Conservation (phyloP, 1,140 invertebrate genomes). For the Nasonia giraulti region DNA sequence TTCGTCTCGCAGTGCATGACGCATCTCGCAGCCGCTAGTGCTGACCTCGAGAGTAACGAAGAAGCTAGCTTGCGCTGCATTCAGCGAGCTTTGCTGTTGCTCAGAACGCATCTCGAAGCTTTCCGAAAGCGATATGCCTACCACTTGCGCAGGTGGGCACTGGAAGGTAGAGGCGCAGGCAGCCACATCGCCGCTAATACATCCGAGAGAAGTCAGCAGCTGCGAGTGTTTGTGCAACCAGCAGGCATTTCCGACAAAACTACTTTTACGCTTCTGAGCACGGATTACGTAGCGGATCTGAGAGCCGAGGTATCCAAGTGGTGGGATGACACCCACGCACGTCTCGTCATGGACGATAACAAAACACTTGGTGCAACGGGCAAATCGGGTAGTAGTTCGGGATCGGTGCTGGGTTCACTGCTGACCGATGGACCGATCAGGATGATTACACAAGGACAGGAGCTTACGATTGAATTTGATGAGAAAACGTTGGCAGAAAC, state of each 20-base stretch:
- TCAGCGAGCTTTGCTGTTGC: constrained; percentile 88
- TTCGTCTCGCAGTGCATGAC: constrained; percentile 95
- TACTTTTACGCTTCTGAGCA: constrained; percentile 83
- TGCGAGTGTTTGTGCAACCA: constrained; percentile 88
- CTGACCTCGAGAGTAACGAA: constrained; percentile 81
- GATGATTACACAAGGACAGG: constrained; percentile 95
- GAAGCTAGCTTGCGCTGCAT: constrained; percentile 91
- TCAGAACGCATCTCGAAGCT: constrained; percentile 94
- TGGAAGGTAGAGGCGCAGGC: constrained; percentile 86
- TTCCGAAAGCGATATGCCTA: constrained; percentile 92
- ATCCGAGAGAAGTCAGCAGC: constrained; percentile 76
- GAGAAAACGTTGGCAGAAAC: constrained; percentile 92
- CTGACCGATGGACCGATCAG: constrained; percentile 88
- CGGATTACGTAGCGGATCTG: constrained; percentile 91
- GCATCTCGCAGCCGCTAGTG: constrained; percentile 87
- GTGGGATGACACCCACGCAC: constrained; percentile 81
- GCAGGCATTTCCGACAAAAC: constrained; percentile 88
- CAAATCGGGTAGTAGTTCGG: constrained; percentile 53
- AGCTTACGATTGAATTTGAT: constrained; percentile 94
- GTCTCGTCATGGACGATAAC: constrained; percentile 37
- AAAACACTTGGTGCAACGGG: constrained; percentile 27
- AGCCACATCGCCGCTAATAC: constrained; percentile 80
- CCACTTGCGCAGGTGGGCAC: constrained; percentile 88
- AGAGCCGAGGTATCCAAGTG: constrained; percentile 95
- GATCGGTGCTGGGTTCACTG: constrained; percentile 77